Conservation (phyloP, 2,888 invertebrate species). For the Pomacea canaliculata region DNA sequence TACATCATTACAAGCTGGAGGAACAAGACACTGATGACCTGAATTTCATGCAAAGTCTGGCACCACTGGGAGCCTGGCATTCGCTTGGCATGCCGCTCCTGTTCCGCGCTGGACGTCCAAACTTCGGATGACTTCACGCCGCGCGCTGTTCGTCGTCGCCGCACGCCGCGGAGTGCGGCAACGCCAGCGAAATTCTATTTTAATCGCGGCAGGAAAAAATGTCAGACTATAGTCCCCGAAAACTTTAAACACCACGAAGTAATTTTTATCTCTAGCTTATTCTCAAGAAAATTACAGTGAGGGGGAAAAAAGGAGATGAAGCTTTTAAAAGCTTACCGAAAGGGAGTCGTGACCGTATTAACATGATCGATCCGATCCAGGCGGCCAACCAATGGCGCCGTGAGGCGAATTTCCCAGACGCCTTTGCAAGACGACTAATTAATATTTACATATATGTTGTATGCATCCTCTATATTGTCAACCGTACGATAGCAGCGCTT, state of each 20-base stretch:
- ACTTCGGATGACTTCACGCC: no score
- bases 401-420: constrained; percentile 38
- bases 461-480: constrained; percentile 26
- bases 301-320: not conserved
- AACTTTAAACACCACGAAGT: not conserved
- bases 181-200: not conserved
- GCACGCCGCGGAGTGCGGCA: not conserved
- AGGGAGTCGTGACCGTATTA: constrained; percentile 6
- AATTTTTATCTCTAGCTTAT: not conserved
- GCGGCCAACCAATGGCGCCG: constrained; percentile 29
- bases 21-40: no score
- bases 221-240: not conserved
- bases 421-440: constrained; percentile 44
- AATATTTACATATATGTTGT: constrained; percentile 44
- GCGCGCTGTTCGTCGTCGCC: no score
- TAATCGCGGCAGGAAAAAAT: not conserved
- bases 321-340: not conserved
- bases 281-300: not conserved
- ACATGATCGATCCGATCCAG: constrained; percentile 28
- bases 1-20: no score
- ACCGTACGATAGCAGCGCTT: constrained; percentile 23
- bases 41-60: no score
- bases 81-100: no score
- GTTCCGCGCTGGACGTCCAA: no score
- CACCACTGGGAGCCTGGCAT: no score